These are phyloP conservation scores for Melanotaenia parkinsoni DNA, from an alignment of 2,797 vertebrate genomes.

Conservation along the genomic window DNA sequence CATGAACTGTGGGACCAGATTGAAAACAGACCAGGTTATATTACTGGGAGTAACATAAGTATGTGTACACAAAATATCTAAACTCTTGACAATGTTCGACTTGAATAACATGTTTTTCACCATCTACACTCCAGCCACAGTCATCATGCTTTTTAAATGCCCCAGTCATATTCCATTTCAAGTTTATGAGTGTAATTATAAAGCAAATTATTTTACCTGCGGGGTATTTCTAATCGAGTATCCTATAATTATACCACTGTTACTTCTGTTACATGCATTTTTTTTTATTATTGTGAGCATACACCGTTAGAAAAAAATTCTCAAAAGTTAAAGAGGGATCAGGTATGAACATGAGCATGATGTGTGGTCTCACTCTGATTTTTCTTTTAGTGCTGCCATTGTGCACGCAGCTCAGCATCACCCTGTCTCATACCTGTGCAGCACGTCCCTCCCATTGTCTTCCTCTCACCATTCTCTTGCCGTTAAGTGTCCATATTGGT, in stretches of 20 bases:
- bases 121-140: conserved; percentile 39
- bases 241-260: neutral
- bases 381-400: conserved; percentile 26
- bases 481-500: conserved; percentile 64
- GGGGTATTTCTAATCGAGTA: neutral
- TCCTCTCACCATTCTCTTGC: conserved; percentile 46
- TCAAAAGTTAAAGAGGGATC: conserved; percentile 68
- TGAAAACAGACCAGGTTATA: conserved; percentile 87
- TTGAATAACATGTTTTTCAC: conserved; percentile 53
- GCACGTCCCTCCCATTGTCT: conserved; percentile 67
- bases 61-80: conserved; percentile 63
- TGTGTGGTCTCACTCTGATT: conserved; percentile 59
- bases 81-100: conserved; percentile 25
- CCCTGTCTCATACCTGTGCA: conserved; percentile 79
- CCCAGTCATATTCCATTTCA: conserved; percentile 34
- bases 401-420: conserved; percentile 65
- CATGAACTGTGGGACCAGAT: conserved; percentile 87
- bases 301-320: neutral
- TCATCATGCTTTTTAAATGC: conserved; percentile 44
- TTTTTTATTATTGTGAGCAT: neutral
- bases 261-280: neutral
- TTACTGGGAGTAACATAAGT: conserved; percentile 82
- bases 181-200: conserved; percentile 12
- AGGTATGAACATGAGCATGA: conserved; percentile 75
- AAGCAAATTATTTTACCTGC: neutral